Percentiles rank a stretch among this genome's conserved stretches.
These are phyloP conservation scores for Cardiocondyla obscurior DNA, from an alignment of 1,140 invertebrate species.

Conservation along the genomic window DNA sequence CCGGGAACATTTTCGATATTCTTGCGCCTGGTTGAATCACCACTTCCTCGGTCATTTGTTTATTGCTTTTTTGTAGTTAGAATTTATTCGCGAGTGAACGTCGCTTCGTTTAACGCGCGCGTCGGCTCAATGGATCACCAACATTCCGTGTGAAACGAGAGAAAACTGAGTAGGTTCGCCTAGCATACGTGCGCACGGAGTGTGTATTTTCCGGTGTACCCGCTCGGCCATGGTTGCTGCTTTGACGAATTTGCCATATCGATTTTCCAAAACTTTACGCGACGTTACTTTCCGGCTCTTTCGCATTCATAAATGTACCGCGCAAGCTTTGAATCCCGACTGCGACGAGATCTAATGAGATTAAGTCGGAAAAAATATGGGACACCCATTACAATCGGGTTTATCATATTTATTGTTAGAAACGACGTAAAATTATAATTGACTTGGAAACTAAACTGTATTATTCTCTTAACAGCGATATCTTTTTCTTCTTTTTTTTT, in stretches of 20 bases:
- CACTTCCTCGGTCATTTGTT: conserved; percentile 46
- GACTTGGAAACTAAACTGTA: too few species aligned
- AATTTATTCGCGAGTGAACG: conserved; percentile 49
- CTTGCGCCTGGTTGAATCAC: conserved; percentile 29
- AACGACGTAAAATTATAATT: too few species aligned
- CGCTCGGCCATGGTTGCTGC: conserved; percentile 17
- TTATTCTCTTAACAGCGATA: too few species aligned
- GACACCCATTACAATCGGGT: too few species aligned
- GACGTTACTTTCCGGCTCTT: not conserved
- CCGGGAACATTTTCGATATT: conserved; percentile 45
- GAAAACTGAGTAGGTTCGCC: conserved; percentile 40
- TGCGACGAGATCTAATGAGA: not conserved
- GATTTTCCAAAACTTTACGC: conserved; percentile 24
- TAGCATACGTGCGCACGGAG: conserved; percentile 15
- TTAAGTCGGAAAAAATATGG: not conserved
- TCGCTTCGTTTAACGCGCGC: conserved; percentile 47
- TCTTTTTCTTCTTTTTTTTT: too few species aligned
- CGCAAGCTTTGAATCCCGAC: not conserved
- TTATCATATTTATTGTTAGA: too few species aligned
- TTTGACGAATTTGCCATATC: conserved; percentile 46
- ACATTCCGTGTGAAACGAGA: conserved; percentile 28
- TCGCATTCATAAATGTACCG: not conserved
- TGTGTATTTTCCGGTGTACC: not conserved
- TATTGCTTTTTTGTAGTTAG: conserved; percentile 37
- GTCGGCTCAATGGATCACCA: conserved; percentile 14